Evolutionary conservation across 2,113 vertebrate genomes (phyloP), one percentile per base, ranked within the genome.

Genomic region (Saimiri boliviensis): DNA sequence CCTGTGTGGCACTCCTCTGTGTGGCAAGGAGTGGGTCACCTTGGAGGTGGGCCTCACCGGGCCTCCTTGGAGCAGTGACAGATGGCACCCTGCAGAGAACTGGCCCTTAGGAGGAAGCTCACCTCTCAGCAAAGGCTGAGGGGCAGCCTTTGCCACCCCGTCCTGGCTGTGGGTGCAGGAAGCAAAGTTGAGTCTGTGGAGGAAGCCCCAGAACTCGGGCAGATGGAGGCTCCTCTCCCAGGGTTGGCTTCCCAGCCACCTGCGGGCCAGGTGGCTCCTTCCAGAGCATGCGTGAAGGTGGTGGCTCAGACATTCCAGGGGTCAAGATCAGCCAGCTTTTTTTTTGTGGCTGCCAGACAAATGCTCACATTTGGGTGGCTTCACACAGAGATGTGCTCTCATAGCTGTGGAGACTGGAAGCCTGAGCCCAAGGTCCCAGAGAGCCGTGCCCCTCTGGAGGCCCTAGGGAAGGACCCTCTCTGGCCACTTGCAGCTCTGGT

Each of bases 221-320:
- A 73, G 90, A 5, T 0, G 0, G 5, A 42, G 54, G 54, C 47
- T 8, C 13, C 7, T n/a, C 40, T 40, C 0, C 0, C 0, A 23
- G 49, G 37, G 6, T 7, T 3, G 47, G n/a, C 60, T 87, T 21
- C 19, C 23, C 3, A 0, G 84, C 73, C 73, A 1, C 49, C 11
- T 20, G 11, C 8, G 1, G 32, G 9, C 40, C 63, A 58, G 37
- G 12, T 17, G 30, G 58, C 58, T 71, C 25, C 7, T 27, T 5
- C 37, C 0, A 5, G 30, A 56, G 32, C 0, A 13, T 63, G 27
- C 25, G 0, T 20, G 32, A 37, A 56, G 47, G 17, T 16, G 16
- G 27, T 54, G 35, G 76, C 20, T 76, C 5, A 17, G 9, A 37
- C 66, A 9, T 5, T 42, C 49, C 1, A 1, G 7, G 11, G 70